Percentiles rank a stretch among this genome's conserved stretches.
Evolutionary conservation across 1,140 invertebrate species (phyloP).

Genomic region (Drosophila eugracilis): DNA sequence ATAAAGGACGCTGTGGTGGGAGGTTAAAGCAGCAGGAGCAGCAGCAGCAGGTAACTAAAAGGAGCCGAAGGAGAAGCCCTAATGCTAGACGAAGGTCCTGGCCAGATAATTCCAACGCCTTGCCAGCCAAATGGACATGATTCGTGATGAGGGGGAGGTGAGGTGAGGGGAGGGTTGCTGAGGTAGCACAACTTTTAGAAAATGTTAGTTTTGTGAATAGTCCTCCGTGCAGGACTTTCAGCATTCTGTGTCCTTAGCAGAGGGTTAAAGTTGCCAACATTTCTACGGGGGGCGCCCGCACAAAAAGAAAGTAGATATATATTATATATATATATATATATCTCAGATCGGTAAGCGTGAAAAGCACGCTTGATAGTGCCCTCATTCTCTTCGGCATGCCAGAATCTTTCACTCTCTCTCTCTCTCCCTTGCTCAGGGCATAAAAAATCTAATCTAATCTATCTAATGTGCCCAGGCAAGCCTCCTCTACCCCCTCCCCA

Average conservation of each 20-base stretch:
- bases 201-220: constrained; percentile 39
- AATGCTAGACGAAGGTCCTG: constrained; percentile 51
- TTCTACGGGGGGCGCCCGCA: too few relatives aligned
- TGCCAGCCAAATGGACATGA: constrained; percentile 1
- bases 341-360: constrained; percentile 8
- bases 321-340: too few relatives aligned
- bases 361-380: constrained; percentile 8
- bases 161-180: not conserved
- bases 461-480: constrained; percentile 55
- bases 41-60: constrained; percentile 28
- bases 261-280: constrained; percentile 19
- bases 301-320: too few relatives aligned
- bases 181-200: constrained; percentile 36
- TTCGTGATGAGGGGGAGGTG: not conserved
- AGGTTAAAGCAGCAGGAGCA: not conserved
- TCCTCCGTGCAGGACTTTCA: not conserved
- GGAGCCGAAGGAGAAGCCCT: constrained; percentile 18
- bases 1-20: too few relatives aligned
- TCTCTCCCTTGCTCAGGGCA: constrained; percentile 17
- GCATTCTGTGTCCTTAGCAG: not conserved
- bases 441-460: constrained; percentile 70
- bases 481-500: not conserved
- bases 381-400: not conserved
- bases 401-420: too few relatives aligned
- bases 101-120: constrained; percentile 37